phyloP scores from a whole-genome alignment of 2,797 vertebrate genomes.

The Phalanger gymnotis region DNA sequence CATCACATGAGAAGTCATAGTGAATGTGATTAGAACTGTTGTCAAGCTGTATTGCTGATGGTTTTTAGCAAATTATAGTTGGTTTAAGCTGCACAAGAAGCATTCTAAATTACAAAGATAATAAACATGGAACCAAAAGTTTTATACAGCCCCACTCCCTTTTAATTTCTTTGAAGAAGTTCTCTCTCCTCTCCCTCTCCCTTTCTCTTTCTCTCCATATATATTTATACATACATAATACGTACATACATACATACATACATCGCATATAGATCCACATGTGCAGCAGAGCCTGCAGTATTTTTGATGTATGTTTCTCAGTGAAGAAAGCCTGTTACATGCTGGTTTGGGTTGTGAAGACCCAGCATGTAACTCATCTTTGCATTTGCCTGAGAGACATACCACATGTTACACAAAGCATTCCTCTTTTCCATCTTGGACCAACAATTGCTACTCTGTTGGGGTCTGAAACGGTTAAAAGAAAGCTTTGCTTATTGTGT shows the following conservation, averaged over 20 bases:
- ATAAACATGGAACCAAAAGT: background rate
- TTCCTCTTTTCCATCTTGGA: background rate
- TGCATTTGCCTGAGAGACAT: background rate
- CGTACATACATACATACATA: background rate
- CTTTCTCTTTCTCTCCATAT: background rate
- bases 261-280: background rate
- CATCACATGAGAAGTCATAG: background rate
- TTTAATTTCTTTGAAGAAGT: background rate
- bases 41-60: background rate
- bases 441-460: background rate
- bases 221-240: background rate
- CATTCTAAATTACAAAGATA: background rate
- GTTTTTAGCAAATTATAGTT: background rate
- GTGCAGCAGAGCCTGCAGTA: background rate
- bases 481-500: background rate
- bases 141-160: background rate
- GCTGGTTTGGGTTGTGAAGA: background rate
- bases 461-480: constrained; percentile 16
- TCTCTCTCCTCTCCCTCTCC: background rate
- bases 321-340: background rate
- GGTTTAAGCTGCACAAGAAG: background rate
- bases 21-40: background rate
- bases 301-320: background rate
- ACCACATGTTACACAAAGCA: background rate
- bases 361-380: background rate